A percentile compares a stretch with the other conserved stretches of the same genome.
Evolutionary conservation across 2,113 vertebrate species (phyloP).

Genomic region (Pelecanoides urinatrix): DNA sequence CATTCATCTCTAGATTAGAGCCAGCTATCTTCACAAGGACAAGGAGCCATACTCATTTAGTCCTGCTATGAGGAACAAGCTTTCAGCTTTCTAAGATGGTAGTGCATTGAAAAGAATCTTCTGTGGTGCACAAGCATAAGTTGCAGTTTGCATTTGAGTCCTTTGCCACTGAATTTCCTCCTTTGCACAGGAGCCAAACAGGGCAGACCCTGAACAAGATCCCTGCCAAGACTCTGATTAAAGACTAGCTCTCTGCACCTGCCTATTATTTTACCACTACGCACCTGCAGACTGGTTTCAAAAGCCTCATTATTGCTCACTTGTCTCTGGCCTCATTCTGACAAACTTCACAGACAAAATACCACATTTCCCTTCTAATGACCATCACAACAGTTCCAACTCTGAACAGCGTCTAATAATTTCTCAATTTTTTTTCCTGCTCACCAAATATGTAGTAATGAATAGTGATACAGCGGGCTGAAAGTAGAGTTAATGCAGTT

Average conservation of each 20-base stretch:
- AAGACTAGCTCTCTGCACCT: slow-evolving; percentile 39
- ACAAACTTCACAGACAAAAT: slow-evolving; percentile 34
- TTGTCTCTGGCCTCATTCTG: slow-evolving; percentile 11
- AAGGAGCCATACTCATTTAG: background rate
- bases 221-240: slow-evolving; percentile 45
- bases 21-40: background rate
- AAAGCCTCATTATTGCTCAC: slow-evolving; percentile 36
- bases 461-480: background rate
- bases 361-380: slow-evolving; percentile 40
- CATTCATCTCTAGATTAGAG: background rate
- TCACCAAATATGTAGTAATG: slow-evolving; percentile 26
- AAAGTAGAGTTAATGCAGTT: slow-evolving; percentile 42
- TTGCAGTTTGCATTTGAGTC: background rate
- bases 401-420: slow-evolving; percentile 24
- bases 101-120: background rate
- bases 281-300: slow-evolving; percentile 56
- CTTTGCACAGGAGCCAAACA: background rate
- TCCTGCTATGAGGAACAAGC: background rate
- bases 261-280: slow-evolving; percentile 31
- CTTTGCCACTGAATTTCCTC: background rate
- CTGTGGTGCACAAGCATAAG: background rate
- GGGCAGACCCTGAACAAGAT: background rate
- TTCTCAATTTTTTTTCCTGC: background rate
- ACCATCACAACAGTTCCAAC: background rate
- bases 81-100: background rate